These are phyloP conservation scores for Xestia sexstrigata DNA, from an alignment of 2,888 invertebrate genomes.

Conservation along the genomic window DNA sequence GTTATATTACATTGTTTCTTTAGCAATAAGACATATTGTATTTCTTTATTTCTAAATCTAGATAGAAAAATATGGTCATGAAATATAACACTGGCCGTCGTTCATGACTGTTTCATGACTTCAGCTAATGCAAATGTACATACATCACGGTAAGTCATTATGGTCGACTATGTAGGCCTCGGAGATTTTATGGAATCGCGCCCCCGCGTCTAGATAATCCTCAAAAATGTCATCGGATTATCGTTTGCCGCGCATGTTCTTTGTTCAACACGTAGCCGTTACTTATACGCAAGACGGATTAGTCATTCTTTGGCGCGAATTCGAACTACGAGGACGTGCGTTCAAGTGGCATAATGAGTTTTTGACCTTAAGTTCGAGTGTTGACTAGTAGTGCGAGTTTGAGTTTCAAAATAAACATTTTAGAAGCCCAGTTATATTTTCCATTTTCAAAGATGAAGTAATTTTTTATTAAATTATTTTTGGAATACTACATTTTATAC, in stretches of 20 bases:
- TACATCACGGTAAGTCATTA: neutral
- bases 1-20: neutral
- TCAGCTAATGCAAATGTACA: too few relatives aligned
- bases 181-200: neutral
- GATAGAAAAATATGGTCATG: neutral
- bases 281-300: neutral
- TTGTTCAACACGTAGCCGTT: neutral
- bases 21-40: neutral
- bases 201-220: neutral
- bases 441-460: too few relatives aligned
- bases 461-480: too few relatives aligned
- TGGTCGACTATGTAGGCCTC: neutral
- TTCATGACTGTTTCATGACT: neutral
- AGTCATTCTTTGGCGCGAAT: neutral
- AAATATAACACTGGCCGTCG: neutral
- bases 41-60: neutral
- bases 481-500: too few relatives aligned
- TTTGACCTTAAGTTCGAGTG: too few relatives aligned
- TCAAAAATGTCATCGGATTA: neutral
- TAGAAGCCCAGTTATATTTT: too few relatives aligned
- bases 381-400: too few relatives aligned
- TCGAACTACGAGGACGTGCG: neutral
- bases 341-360: neutral
- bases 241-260: neutral
- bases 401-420: too few relatives aligned